Percentiles rank a stretch among this genome's conserved stretches.
phyloP scores from a whole-genome alignment of 2,888 invertebrate species.

The Junonia oenone region DNA sequence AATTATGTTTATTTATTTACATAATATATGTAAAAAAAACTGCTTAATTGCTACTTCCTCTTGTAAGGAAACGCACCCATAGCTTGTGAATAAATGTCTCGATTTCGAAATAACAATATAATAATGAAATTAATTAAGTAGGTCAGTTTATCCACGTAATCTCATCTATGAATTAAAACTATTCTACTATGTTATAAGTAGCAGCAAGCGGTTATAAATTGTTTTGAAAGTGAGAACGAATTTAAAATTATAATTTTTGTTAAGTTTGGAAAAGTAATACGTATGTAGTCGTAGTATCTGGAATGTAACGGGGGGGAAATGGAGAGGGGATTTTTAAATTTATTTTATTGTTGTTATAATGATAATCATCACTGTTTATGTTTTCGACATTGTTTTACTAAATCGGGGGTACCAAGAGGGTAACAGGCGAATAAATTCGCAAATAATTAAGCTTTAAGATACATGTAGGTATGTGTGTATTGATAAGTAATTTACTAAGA shows the following conservation, averaged over 20 bases:
- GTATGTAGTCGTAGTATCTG: neutral
- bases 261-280: neutral
- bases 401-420: too few species aligned
- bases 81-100: neutral
- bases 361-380: too few species aligned
- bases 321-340: too few species aligned
- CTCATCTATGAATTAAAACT: neutral
- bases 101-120: neutral
- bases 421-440: too few species aligned
- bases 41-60: neutral
- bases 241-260: neutral
- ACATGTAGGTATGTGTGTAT: too few species aligned
- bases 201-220: neutral
- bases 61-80: neutral
- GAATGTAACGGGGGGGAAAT: too few species aligned
- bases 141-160: neutral
- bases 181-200: neutral
- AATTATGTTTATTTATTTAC: neutral
- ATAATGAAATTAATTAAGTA: neutral
- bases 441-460: too few species aligned
- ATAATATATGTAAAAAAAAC: too few species aligned
- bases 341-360: too few species aligned
- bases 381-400: too few species aligned
- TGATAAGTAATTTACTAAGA: too few species aligned
- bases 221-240: neutral